phyloP scores from a whole-genome alignment of 1,140 invertebrate species.

The Formica selysi region DNA sequence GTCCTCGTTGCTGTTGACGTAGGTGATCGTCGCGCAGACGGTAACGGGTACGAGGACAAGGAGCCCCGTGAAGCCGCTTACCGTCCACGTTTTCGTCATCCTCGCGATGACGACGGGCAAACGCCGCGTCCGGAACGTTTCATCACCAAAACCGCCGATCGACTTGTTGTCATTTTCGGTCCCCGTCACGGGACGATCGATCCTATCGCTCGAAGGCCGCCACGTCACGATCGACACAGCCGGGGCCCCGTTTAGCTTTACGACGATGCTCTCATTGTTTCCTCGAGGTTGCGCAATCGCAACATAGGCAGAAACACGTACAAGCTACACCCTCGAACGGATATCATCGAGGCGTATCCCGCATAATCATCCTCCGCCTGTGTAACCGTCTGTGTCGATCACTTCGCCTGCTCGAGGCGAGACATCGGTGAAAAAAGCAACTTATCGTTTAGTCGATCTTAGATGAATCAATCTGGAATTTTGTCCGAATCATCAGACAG shows the following conservation, averaged over 20 bases:
- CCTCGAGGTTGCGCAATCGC: conserved; percentile 65
- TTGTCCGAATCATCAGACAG: not conserved
- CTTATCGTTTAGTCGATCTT: not conserved
- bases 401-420: conserved; percentile 5
- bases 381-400: not conserved
- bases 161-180: conserved; percentile 62
- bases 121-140: conserved; percentile 60
- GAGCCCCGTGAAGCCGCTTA: conserved; percentile 68
- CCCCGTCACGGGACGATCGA: not conserved
- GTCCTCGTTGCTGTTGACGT: conserved; percentile 63
- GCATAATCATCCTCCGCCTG: conserved; percentile 9
- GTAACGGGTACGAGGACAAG: conserved; percentile 76
- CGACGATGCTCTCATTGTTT: conserved; percentile 36
- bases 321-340: not conserved
- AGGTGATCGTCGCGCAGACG: conserved; percentile 74
- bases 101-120: conserved; percentile 58
- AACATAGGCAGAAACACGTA: not conserved
- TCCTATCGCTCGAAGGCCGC: conserved; percentile 18
- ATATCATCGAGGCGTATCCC: conserved; percentile 47
- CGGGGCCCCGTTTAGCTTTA: not conserved
- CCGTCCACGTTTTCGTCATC: conserved; percentile 74
- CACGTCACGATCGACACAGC: conserved; percentile 43
- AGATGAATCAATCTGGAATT: conserved; percentile 4
- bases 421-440: not conserved
- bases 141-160: conserved; percentile 37